These are phyloP conservation scores for Didymodactylos carnosus DNA, from an alignment of 2,888 invertebrate species.

Conservation along the genomic window DNA sequence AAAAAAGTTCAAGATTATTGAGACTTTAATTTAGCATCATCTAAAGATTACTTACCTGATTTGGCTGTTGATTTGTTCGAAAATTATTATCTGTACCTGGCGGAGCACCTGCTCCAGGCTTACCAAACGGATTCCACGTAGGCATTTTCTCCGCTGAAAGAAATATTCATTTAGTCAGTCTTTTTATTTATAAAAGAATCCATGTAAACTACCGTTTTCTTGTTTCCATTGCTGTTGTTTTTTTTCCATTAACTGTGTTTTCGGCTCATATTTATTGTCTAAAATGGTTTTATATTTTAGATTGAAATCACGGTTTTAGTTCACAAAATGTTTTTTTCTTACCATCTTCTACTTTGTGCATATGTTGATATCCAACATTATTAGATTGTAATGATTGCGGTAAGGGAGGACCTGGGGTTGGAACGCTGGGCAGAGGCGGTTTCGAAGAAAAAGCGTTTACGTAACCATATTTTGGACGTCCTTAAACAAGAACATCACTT, in stretches of 20 bases:
- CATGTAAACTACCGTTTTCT: background rate
- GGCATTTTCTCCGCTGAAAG: background rate
- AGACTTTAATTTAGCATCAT: no score
- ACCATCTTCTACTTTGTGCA: no score
- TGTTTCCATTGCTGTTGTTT: background rate
- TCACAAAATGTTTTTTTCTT: background rate
- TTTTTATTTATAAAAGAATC: background rate
- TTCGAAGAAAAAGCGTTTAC: background rate
- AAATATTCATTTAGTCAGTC: background rate
- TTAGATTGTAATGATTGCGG: no score
- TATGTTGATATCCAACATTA: no score
- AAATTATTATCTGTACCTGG: no score
- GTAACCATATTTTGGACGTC: background rate
- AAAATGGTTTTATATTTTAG: no score
- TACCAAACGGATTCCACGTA: background rate
- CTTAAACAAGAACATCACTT: background rate
- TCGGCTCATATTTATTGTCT: no score
- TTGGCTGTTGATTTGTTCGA: no score
- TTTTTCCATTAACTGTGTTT: background rate
- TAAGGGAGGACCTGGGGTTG: no score
- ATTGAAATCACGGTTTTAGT: background rate
- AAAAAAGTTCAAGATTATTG: no score
- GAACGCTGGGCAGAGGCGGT: background rate
- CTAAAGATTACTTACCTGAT: no score
- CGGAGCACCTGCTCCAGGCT: background rate